Evolutionary conservation across 1,140 invertebrate species (phyloP).

Genomic region (Trichonephila clavata): DNA sequence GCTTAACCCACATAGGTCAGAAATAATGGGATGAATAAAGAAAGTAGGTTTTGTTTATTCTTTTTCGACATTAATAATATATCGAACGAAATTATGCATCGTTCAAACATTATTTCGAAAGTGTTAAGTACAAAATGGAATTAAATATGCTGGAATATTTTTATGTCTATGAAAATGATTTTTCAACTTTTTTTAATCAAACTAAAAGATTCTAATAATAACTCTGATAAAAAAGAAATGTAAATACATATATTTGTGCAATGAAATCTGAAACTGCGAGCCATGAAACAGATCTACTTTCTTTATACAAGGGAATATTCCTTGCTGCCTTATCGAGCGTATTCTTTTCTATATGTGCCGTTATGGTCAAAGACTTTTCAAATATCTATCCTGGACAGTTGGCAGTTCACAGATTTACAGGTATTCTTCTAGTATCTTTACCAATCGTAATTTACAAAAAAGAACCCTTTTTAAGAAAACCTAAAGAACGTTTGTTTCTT

Average conservation of each 20-base stretch:
- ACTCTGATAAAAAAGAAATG: neutral
- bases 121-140: too few species aligned
- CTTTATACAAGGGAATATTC: slow-evolving; percentile 2
- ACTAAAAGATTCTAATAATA: neutral
- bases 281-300: neutral
- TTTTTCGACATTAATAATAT: too few species aligned
- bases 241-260: neutral
- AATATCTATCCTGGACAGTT: slow-evolving; percentile 92
- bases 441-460: slow-evolving; percentile 90
- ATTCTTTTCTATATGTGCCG: slow-evolving; percentile 83
- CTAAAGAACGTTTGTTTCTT: slow-evolving; percentile 84
- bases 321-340: neutral
- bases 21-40: neutral
- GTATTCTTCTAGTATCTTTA: slow-evolving; percentile 90
- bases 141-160: too few species aligned
- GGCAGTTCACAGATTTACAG: slow-evolving; percentile 90
- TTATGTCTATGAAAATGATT: too few species aligned
- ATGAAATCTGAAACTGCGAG: neutral
- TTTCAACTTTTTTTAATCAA: too few species aligned
- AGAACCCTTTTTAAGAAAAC: slow-evolving; percentile 87
- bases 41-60: too few species aligned
- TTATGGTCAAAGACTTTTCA: slow-evolving; percentile 90
- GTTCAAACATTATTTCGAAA: too few species aligned
- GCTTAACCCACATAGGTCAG: neutral
- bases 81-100: too few species aligned